Base-by-base conservation (phyloP, 2,888 invertebrate genomes). In the Apotomis turbidana region DNA sequence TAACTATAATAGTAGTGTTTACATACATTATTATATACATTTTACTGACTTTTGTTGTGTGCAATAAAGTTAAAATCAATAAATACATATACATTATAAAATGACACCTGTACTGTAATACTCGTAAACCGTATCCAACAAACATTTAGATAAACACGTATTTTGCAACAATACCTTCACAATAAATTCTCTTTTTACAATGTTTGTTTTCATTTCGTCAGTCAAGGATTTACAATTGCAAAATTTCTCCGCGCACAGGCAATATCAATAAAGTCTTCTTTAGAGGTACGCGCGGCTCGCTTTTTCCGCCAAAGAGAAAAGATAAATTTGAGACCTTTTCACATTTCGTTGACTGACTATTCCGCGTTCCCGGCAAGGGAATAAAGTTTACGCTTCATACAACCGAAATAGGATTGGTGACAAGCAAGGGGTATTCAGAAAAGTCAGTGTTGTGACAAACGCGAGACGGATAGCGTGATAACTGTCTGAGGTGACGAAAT, bases 381-480 rank as follows among this genome's bases (percentile, higher is more conserved):
- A 77, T 77, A 77, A 76, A 80, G 76, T 79, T 80, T 77, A 78
- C 74, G 78, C 78, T 75, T 76, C 74, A 73, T 73, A 61, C 76
- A 61, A 73, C 74, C 69, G 75, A 76, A 76, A 76, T 75, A 70
- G 75, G 80, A 83, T 83, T 78, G 79, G 78, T 76, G 80, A 81
- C 79, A 79, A 79, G 71, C 61, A 58, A 68, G 77, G 54, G 79
- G 80, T 80, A 79, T 84, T 82, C 79, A 76, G 80, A 83, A 79
- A 80, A 83, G 79, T 79, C 78, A 74, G 75, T 76, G 80, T 81
- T 81, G 70, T 70, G 76, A 76, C 68, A 74, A 61, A 54, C 46
- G 27, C 63, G 79, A 84, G 79, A 86, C 82, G 85, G 83, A 86
- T 85, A 82, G 82, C 76, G 71, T 75, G 78, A 84, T 82, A 82